Conservation (phyloP, 1,140 invertebrate species). For the Zelostemma sp. region DNA sequence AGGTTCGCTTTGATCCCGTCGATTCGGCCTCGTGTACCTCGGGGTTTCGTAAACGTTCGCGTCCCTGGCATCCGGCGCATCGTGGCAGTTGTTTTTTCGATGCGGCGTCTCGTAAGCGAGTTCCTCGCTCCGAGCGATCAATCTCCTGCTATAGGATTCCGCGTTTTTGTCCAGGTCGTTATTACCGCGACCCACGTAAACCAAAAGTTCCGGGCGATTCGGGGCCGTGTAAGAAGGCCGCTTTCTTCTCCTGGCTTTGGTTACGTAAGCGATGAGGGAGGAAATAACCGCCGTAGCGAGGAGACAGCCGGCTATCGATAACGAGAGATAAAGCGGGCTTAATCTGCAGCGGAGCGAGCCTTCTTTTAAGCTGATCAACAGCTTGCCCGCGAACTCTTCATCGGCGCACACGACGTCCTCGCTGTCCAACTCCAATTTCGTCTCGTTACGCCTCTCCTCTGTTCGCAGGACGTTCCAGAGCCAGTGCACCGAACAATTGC, state of each 20-base stretch:
- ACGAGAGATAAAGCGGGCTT: constrained; percentile 58
- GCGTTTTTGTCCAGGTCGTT: constrained; percentile 59
- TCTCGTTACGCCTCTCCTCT: constrained; percentile 59
- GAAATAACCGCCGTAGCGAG: constrained; percentile 57
- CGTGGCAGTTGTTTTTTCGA: constrained; percentile 44
- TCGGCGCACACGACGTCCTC: constrained; percentile 63
- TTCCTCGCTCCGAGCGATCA: constrained; percentile 59
- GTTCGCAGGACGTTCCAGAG: constrained; percentile 80
- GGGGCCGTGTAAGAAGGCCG: constrained; percentile 57
- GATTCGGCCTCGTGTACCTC: constrained; percentile 44
- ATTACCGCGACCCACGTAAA: constrained; percentile 61
- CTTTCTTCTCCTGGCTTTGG: constrained; percentile 57
- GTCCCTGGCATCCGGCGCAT: constrained; percentile 43
- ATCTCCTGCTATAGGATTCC: constrained; percentile 57
- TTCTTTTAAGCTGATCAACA: constrained; percentile 57
- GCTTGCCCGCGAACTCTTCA: constrained; percentile 60
- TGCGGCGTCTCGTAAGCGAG: constrained; percentile 56
- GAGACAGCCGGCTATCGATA: constrained; percentile 58
- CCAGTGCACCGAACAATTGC: constrained; percentile 90
- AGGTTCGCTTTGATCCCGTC: constrained; percentile 19
- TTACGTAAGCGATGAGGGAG: constrained; percentile 57
- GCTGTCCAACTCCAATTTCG: constrained; percentile 58
- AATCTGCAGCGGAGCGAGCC: constrained; percentile 60
- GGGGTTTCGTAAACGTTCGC: constrained; percentile 61
- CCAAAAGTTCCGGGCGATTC: constrained; percentile 63